Conservation (phyloP, 1,140 invertebrate species). For the Rhopalosiphum padi region DNA sequence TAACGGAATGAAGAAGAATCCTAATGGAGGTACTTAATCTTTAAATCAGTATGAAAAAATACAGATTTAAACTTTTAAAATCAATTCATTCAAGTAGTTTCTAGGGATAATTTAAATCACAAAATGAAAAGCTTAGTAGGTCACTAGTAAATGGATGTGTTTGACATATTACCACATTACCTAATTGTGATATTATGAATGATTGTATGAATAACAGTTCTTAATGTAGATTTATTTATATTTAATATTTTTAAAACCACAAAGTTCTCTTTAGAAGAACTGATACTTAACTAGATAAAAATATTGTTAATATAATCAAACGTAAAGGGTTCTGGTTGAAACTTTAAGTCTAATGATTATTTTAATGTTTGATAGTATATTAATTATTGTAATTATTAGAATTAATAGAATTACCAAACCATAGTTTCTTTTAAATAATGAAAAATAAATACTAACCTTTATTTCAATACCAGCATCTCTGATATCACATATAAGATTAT, state of each 20-base stretch:
- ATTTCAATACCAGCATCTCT: conserved; percentile 63
- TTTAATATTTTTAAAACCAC: not conserved
- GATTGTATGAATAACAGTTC: not conserved
- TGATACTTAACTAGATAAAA: not conserved
- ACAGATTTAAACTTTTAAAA: not conserved
- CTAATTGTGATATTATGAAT: not conserved
- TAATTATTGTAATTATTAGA: not conserved
- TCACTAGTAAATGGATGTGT: not conserved
- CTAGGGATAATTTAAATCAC: not conserved
- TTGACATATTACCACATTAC: not conserved
- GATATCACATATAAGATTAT: conserved; percentile 64
- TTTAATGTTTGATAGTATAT: not conserved
- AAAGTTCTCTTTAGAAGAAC: not conserved
- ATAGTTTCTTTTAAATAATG: not conserved
- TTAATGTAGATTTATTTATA: not conserved
- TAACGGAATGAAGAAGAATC: not conserved
- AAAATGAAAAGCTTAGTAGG: not conserved
- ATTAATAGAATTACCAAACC: not conserved
- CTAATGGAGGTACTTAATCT: not conserved
- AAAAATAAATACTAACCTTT: conserved; percentile 53
- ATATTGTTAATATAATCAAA: not conserved
- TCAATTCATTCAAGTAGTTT: not conserved
- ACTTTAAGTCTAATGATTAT: not conserved
- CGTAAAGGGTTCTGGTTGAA: not conserved
- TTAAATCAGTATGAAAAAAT: not conserved